Conservation (phyloP, 1,140 invertebrate species). For the Brachionus rubens region DNA sequence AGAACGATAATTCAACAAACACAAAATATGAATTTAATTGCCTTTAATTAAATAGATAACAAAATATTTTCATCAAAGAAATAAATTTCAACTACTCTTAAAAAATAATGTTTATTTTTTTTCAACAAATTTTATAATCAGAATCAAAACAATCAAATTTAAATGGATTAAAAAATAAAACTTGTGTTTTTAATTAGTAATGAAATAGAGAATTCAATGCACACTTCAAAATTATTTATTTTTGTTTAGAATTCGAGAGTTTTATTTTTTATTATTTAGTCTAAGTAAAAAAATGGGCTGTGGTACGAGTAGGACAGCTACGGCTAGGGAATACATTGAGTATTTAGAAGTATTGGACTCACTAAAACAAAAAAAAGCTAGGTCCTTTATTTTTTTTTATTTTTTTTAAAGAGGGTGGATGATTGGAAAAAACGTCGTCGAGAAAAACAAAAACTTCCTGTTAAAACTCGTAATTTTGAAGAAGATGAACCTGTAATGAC, state of each 20-base stretch:
- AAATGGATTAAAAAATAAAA: constrained; percentile 5
- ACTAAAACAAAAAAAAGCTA: background rate
- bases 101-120: background rate
- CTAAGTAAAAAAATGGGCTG: background rate
- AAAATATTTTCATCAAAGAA: too few species aligned
- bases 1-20: too few species aligned
- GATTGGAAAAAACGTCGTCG: constrained; percentile 39
- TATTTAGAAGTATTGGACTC: constrained; percentile 18
- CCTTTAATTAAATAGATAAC: too few species aligned
- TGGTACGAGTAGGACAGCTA: constrained; percentile 4
- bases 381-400: background rate
- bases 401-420: constrained; percentile 39
- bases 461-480: constrained; percentile 1
- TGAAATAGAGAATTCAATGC: constrained; percentile 1
- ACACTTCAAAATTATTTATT: too few species aligned
- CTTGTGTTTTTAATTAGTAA: constrained; percentile 34
- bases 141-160: constrained; percentile 29
- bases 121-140: too few species aligned
- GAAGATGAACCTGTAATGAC: background rate
- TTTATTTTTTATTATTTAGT: background rate
- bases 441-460: constrained; percentile 28
- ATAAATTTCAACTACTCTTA: too few species aligned
- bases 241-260: background rate
- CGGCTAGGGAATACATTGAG: constrained; percentile 31
- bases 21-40: too few species aligned